phyloP scores from a whole-genome alignment of 2,797 vertebrate genomes.

The Falco concolor region DNA sequence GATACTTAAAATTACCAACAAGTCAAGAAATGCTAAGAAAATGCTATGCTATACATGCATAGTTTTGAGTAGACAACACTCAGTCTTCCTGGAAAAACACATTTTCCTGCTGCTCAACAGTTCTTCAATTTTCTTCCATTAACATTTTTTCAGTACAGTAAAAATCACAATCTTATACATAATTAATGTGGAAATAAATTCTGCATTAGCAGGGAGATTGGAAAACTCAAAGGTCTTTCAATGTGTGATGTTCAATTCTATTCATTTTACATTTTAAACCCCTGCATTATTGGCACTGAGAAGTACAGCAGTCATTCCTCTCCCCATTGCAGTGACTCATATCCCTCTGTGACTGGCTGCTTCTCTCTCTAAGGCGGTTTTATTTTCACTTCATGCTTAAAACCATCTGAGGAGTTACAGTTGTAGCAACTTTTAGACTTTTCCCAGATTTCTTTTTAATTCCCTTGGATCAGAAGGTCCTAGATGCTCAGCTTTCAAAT shows the following conservation, averaged over 20 bases:
- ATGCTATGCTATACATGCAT: neutral
- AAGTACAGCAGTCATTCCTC: neutral
- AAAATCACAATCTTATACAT: neutral
- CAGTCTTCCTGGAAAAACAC: neutral
- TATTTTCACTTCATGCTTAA: neutral
- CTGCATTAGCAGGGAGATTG: neutral
- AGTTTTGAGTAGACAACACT: neutral
- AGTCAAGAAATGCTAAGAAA: neutral
- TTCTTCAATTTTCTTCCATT: neutral
- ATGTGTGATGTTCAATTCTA: neutral
- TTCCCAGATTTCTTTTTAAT: neutral
- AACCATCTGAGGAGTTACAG: neutral
- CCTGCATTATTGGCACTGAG: neutral
- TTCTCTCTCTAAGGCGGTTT: neutral
- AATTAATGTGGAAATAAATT: neutral
- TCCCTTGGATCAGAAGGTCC: neutral
- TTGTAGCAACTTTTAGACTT: neutral
- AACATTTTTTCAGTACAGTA: neutral
- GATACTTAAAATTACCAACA: neutral
- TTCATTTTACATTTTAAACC: neutral
- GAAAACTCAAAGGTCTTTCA: neutral
- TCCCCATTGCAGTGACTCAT: neutral
- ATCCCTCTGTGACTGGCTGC: neutral
- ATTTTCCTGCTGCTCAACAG: neutral
- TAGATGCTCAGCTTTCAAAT: neutral